Evolutionary conservation across 2,113 vertebrate genomes (phyloP).

Genomic region (Uria aalge): DNA sequence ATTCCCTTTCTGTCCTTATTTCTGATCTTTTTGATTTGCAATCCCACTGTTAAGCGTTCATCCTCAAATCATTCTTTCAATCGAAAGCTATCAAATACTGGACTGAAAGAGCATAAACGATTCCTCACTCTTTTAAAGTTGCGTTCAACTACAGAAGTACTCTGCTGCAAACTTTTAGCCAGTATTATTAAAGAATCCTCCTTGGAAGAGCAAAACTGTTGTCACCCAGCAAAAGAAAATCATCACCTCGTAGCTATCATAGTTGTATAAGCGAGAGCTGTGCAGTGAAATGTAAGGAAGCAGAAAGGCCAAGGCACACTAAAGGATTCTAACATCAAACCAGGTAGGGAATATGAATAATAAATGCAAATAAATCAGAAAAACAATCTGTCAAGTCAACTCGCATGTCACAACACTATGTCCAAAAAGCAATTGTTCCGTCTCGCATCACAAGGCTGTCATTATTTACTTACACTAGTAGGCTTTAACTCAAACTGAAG

Average conservation of each 20-base stretch:
- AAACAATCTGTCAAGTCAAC: background rate
- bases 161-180: background rate
- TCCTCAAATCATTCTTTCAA: background rate
- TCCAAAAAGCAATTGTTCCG: background rate
- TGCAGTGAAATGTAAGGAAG: background rate
- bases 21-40: background rate
- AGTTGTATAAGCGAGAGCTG: fast-evolving
- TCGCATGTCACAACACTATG: background rate
- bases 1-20: background rate
- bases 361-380: background rate
- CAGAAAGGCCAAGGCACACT: background rate
- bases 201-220: background rate
- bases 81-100: background rate
- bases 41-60: background rate
- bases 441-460: background rate
- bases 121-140: background rate
- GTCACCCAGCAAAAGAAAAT: background rate
- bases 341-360: background rate
- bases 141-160: background rate
- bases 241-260: background rate
- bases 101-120: background rate
- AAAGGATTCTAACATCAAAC: background rate
- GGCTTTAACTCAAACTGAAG: background rate
- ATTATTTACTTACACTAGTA: background rate
- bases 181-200: background rate